Evolutionary conservation across 1,140 invertebrate species (phyloP), one percentile per base, ranked within the genome.

Genomic region (Akabosia matsudoensis): DNA sequence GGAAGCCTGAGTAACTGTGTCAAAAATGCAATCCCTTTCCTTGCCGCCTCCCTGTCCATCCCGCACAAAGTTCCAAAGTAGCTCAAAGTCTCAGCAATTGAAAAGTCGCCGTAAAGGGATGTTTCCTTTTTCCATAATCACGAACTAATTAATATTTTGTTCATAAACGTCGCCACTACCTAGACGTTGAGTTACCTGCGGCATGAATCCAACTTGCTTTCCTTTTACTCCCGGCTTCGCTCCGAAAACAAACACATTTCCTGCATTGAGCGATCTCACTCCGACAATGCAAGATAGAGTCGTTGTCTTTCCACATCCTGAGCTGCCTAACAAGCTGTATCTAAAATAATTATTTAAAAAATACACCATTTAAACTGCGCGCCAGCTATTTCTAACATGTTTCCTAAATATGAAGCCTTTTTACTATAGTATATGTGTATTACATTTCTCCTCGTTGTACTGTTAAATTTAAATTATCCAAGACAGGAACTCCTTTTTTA

Each of bases 21-120:
- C 22, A 72, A 28, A 26, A 72, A 72, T 37, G 16, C 37, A 16
- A 22, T 34, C 16, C 33, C 26, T 14, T 14, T 45, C 10, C 2
- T 16, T 13, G 37, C 70, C 1, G 33, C 37, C 14, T 34, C 33
- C 28, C 37, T 34, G 4, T 18, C 22, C 70, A 72, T 37, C 3
- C 70, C 70, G 16, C 22, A 2, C 2, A 72, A 34, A 14, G 33
- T 72, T 34, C 70, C 70, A 72, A 72, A 72, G 24, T 72, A 72
- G 2, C 16, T 7, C 16, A 72, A 14, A 3, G 70, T 72, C 26
- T 72, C 70, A 3, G n/a, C n/a, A 4, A 72, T 72, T 16, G 70
- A 72, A 45, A 72, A 72, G 22, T 72, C 70, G 14, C 22, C 33
- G 70, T 72, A 72, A 4, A 72, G 24, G 33, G 70, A 72, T 26